Percentiles rank a stretch among this genome's conserved stretches.
Evolutionary conservation across 35 echinoderm and acorn worm genomes (phyloP).

Genomic region (Holothuria glaberrima): DNA sequence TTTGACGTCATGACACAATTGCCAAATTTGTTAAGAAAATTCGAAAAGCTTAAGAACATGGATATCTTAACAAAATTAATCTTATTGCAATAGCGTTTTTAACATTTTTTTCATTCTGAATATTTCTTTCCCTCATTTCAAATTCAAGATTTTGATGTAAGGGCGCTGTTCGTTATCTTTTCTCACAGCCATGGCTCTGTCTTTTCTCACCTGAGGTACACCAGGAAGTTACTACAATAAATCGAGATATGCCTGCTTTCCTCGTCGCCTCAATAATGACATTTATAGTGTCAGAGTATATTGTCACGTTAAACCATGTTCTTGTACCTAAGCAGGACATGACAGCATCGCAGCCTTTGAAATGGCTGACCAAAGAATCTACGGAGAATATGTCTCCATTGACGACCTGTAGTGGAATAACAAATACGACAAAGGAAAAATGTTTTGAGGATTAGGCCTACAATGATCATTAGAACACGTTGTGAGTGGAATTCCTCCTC

Average conservation of each 20-base stretch:
- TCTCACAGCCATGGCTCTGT: no score
- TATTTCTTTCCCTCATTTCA: no score
- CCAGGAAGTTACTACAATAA: constrained; percentile 50
- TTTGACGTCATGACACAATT: no score
- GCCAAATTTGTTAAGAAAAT: no score
- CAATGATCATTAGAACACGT: no score
- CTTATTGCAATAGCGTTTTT: not conserved
- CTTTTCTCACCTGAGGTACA: constrained; percentile 47
- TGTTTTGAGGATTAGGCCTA: no score
- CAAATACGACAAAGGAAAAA: no score
- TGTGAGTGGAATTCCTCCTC: no score
- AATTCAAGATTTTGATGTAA: not conserved
- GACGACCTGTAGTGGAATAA: no score
- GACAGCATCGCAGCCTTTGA: constrained; percentile 50
- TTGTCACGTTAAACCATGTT: not conserved
- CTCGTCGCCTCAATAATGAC: constrained; percentile 51
- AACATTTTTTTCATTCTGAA: not conserved
- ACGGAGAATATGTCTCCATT: constrained; percentile 32
- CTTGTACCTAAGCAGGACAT: constrained; percentile 53
- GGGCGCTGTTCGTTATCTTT: not conserved
- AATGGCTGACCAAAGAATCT: constrained; percentile 33
- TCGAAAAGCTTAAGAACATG: no score
- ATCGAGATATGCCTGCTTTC: constrained; percentile 24
- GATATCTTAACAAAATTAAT: not conserved
- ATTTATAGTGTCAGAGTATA: constrained; percentile 22